Base-by-base conservation (phyloP, 2,888 invertebrate species). In the Leucania comma region DNA sequence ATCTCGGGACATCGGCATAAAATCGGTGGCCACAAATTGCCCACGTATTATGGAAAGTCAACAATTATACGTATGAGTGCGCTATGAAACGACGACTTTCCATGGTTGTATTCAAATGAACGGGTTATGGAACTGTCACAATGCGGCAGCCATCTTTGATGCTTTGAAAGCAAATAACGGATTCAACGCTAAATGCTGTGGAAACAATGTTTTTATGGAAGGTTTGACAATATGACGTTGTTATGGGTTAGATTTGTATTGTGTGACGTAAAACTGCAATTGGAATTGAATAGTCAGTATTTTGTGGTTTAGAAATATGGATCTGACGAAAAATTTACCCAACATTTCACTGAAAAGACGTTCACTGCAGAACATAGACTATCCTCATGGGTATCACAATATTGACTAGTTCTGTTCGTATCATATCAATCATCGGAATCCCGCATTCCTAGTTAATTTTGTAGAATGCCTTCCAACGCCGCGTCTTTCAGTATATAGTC, bases 61-160 rank as follows among this genome's bases (percentile, higher is more conserved):
- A 81, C 89, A 89, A 92, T 93, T 92, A 92, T 90, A 93, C 92
- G 93, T 90, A 82, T 89, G 91, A 93, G 90, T 91, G 93, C 90
- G 72, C 88, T 84, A 81, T 85, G 83, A 87, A 90, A 90, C 87
- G 83, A 62, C 76, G 83, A 87, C 91, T 92, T 92, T 91, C 90
- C 89, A 89, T 84, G 83, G 82, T 38, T 81, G 83, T 84, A 88
- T 86, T 77, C 77, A 82, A 84, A 83, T 80, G 75, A 82, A 82
- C 81, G 81, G 83, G 72, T 77, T 78, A 69, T 69, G 68, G 66
- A 68, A 72, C 79, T 78, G 84, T 81, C 78, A 86, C 79, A 82
- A 78, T 70, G 64, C 53, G 42, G 57, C 78, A 59, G 77, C 77
- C 70, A 75, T 77, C 75, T 80, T 84, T 80, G 67, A 78, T 68